Conservation (phyloP, 2,888 invertebrate genomes). For the Ophioninae sp. region DNA sequence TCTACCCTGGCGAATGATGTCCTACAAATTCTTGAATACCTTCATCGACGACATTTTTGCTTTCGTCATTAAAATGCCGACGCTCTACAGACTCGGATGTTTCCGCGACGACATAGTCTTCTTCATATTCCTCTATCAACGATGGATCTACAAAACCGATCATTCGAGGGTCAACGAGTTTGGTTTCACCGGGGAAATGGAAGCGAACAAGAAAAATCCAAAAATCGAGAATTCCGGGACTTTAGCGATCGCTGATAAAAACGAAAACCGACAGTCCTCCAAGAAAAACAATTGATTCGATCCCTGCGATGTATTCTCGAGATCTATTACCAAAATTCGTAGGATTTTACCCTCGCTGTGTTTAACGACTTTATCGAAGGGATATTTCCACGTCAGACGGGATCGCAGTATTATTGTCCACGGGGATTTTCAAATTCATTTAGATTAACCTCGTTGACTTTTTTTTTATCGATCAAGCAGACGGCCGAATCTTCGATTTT, state of each 20-base stretch:
- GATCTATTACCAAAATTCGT: background rate
- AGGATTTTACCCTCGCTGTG: background rate
- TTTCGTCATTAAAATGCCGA: conserved; percentile 99
- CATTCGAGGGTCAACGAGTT: conserved; percentile 97
- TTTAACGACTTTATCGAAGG: background rate
- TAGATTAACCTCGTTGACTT: background rate
- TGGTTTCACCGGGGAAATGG: conserved; percentile 98
- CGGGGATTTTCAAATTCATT: background rate
- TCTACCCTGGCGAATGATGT: conserved; percentile 99
- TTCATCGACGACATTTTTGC: conserved; percentile 99
- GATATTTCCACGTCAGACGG: background rate
- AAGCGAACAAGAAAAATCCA: conserved; percentile 81
- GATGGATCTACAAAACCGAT: conserved; percentile 99
- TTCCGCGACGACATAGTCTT: conserved; percentile 99
- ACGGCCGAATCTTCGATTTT: background rate
- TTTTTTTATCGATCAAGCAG: background rate
- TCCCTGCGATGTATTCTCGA: background rate
- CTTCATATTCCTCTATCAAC: conserved; percentile 99
- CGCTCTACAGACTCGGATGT: conserved; percentile 98
- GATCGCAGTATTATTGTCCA: background rate
- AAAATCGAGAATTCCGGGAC: conserved; percentile 50
- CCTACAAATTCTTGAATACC: conserved; percentile 99
- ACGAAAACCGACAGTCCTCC: background rate
- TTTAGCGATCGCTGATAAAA: conserved; percentile 3
- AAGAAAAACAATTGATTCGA: background rate